Evolutionary conservation across 92 coral and sea anemone species (phyloP), one percentile per base, ranked within the genome.

Genomic region (Epizoanthus scotinus): DNA sequence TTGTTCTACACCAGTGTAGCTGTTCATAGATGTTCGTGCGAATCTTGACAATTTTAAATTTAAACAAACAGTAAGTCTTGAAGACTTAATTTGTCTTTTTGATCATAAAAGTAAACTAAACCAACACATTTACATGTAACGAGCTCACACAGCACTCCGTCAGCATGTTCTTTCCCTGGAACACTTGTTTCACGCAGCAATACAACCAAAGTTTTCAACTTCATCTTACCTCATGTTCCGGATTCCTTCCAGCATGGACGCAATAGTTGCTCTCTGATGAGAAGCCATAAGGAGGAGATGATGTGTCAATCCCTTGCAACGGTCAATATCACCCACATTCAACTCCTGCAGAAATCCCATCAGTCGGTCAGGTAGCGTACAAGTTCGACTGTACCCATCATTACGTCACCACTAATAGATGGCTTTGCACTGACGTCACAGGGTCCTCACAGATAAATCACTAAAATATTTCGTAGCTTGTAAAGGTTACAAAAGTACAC

Each of bases 271-370:
- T 52, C 91, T 83, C 73, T 90, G 98, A 26, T 82, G 86, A 73
- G 69, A 86, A 19, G 92, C 84, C 40, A 95, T 78, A 52, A 74
- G 87, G 0, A 90, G 88, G 20, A 95, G 67, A 63, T 95, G 94
- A 34, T 91, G 90, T 19, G 88, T 86, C 71, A 82, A 89, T 0
- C 99, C 99, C 82, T 93, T 93, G 69, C 93, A 89, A 38, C 99
- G 98, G 53, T 93, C 97, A 55, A 93, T 78, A 62, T 95, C 98
- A 52, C 98, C 90, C 25, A 93, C 49, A 29, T 88, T 91, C 53
- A 95, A 91, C 64, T 95, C 99, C 99, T 95, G 72, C 2, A 65
- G 50, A 61, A 20, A 28, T 0, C n/a, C 29, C 29, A 52, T 9
- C 24, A 8, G 47, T 77, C 21, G 53, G 44, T 47, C 15, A 53